These are phyloP conservation scores for Drosophila truncata DNA, from an alignment of 1,140 invertebrate species.

Conservation along the genomic window DNA sequence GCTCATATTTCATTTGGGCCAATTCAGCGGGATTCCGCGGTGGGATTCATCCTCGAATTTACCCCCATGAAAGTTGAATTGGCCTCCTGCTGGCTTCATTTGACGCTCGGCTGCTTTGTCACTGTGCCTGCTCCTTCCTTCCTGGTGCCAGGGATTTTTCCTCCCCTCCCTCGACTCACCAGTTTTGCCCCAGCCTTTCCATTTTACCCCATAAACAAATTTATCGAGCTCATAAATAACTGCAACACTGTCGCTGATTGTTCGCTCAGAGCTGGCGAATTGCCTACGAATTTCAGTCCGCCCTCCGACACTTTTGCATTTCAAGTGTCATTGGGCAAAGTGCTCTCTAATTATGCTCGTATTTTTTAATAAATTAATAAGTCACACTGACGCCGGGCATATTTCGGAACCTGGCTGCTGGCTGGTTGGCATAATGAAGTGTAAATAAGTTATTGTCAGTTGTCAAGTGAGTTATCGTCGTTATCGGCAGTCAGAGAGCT, in stretches of 20 bases:
- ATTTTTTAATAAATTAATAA: conserved; percentile 84
- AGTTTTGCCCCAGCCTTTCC: background rate
- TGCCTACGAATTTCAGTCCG: background rate
- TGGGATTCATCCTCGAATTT: conserved; percentile 34
- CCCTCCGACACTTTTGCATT: conserved; percentile 59
- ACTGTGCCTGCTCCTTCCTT: background rate
- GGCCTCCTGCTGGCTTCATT: conserved; percentile 74
- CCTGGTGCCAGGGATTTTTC: background rate
- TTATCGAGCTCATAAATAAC: conserved; percentile 84
- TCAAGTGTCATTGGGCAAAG: conserved; percentile 82
- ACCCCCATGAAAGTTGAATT: conserved; percentile 57
- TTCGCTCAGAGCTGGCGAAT: conserved; percentile 41
- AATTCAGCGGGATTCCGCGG: conserved; percentile 35
- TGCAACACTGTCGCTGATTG: conserved; percentile 82
- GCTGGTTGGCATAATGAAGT: conserved; percentile 72
- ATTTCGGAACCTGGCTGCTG: conserved; percentile 39
- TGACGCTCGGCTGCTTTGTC: conserved; percentile 67
- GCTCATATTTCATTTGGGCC: conserved; percentile 75
- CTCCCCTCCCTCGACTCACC: background rate
- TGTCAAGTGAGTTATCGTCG: conserved; percentile 83
- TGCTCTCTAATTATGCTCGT: conserved; percentile 82
- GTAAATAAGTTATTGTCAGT: conserved; percentile 84
- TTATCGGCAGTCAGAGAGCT: conserved; percentile 54
- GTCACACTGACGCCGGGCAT: conserved; percentile 75
- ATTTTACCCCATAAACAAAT: conserved; percentile 76